Conservation (phyloP, 2,113 vertebrate species). For the Cephalopholis sonnerati region DNA sequence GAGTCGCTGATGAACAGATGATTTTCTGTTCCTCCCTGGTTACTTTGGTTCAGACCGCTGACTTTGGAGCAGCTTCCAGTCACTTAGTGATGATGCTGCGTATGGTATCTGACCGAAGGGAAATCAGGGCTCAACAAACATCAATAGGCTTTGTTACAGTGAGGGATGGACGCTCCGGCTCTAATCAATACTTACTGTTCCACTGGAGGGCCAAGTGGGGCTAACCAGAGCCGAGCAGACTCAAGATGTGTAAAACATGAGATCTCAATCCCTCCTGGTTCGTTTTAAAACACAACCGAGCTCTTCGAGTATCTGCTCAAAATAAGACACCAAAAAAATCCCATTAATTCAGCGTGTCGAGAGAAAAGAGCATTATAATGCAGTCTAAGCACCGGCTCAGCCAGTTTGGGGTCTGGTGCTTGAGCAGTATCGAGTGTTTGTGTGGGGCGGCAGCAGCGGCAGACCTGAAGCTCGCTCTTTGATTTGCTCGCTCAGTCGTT, state of each 20-base stretch:
- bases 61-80: slow-evolving; percentile 44
- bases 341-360: slow-evolving; percentile 4
- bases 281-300: slow-evolving; percentile 29
- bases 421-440: slow-evolving; percentile 49
- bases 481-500: slow-evolving; percentile 64
- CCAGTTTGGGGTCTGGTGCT: slow-evolving; percentile 19
- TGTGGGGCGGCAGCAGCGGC: slow-evolving; percentile 1
- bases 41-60: slow-evolving; percentile 17
- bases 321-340: slow-evolving; percentile 1
- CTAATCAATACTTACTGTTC: slow-evolving; percentile 68
- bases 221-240: slow-evolving; percentile 32
- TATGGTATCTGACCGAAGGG: slow-evolving; percentile 66
- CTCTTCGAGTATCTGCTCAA: background rate
- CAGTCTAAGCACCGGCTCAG: background rate
- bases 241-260: slow-evolving; percentile 56
- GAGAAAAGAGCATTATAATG: slow-evolving; percentile 11
- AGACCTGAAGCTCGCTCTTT: slow-evolving; percentile 50
- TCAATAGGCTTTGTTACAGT: slow-evolving; percentile 79
- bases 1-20: slow-evolving; percentile 35
- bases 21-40: slow-evolving; percentile 23
- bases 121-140: slow-evolving; percentile 67
- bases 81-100: slow-evolving; percentile 49
- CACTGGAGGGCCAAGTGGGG: slow-evolving; percentile 27
- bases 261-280: slow-evolving; percentile 30
- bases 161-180: slow-evolving; percentile 65